Evolutionary conservation across 92 coral and sea anemone species (phyloP).

Genomic region (Palythoa grandiflora): DNA sequence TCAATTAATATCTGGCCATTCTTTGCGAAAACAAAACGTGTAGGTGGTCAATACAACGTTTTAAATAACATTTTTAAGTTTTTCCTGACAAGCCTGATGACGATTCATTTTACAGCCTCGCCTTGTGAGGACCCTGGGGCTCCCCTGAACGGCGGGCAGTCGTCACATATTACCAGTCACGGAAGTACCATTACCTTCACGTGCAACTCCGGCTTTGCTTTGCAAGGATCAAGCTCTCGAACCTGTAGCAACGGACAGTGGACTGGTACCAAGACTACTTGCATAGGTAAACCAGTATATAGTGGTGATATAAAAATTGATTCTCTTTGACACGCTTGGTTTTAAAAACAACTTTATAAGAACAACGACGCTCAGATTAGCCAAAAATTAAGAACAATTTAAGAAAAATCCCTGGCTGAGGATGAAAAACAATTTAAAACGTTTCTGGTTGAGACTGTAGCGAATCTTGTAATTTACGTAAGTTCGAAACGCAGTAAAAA

Average conservation of each 20-base stretch:
- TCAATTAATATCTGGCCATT: too few species aligned
- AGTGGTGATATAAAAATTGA: not conserved
- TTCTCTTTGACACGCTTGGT: not conserved
- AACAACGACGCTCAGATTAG: too few species aligned
- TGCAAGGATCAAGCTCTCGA: constrained; percentile 74
- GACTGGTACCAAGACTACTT: constrained; percentile 82
- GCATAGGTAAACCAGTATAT: constrained; percentile 65
- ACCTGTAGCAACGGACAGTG: constrained; percentile 82
- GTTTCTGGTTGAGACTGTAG: too few species aligned
- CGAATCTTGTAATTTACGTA: too few species aligned
- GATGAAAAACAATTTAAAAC: too few species aligned
- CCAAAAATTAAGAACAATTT: too few species aligned
- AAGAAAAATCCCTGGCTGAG: too few species aligned
- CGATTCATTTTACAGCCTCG: constrained; percentile 57
- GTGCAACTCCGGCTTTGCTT: constrained; percentile 82
- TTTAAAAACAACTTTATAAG: too few species aligned
- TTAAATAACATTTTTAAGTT: too few species aligned
- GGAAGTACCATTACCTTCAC: constrained; percentile 76
- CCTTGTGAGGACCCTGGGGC: constrained; percentile 81
- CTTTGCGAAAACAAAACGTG: too few species aligned
- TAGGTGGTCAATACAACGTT: too few species aligned
- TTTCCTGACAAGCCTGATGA: not conserved
- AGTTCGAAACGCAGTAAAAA: too few species aligned
- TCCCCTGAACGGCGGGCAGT: constrained; percentile 77
- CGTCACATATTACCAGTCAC: constrained; percentile 56